phyloP scores from a whole-genome alignment of 92 coral and sea anemone genomes.

The Plumapathes pennacea region DNA sequence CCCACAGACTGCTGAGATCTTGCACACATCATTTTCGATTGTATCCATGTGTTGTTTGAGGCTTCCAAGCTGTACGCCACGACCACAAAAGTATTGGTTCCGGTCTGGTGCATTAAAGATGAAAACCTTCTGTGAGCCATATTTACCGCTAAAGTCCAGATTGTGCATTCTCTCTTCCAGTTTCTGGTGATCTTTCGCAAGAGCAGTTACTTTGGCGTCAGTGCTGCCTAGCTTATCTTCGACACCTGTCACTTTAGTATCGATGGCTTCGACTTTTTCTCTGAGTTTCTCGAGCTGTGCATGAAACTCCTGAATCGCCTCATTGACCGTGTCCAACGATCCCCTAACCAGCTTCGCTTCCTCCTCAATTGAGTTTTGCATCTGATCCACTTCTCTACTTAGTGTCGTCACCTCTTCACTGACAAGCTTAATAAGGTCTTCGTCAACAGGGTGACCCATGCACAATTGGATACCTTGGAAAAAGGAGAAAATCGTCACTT shows the following conservation, averaged over 20 bases:
- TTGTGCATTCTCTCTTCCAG: slow-evolving; percentile 25
- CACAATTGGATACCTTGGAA: slow-evolving; percentile 69
- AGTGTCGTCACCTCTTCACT: slow-evolving; percentile 48
- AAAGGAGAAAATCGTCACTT: neutral
- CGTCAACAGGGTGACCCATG: slow-evolving; percentile 73
- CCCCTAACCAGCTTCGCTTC: slow-evolving; percentile 51
- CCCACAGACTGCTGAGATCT: slow-evolving; percentile 58
- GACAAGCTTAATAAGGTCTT: slow-evolving; percentile 64
- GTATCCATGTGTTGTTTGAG: slow-evolving; percentile 22
- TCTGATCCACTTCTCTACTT: slow-evolving; percentile 13
- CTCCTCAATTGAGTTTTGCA: slow-evolving; percentile 19
- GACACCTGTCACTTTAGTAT: neutral
- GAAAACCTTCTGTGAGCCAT: neutral
- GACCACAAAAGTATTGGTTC: slow-evolving; percentile 57
- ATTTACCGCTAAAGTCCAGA: slow-evolving; percentile 12
- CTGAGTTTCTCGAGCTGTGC: slow-evolving; percentile 2
- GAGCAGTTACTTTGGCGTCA: slow-evolving; percentile 3
- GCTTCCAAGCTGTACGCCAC: slow-evolving; percentile 35
- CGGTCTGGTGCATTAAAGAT: slow-evolving; percentile 60
- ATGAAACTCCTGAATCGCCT: slow-evolving; percentile 38
- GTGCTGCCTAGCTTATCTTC: slow-evolving; percentile 12
- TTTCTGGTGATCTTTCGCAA: slow-evolving; percentile 13
- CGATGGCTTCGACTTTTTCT: neutral
- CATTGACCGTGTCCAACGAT: slow-evolving; percentile 37
- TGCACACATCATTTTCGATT: slow-evolving; percentile 17